A percentile compares a stretch with the other conserved stretches of the same genome.
These are phyloP conservation scores for Phylloscopus whistleri DNA, from an alignment of 2,113 vertebrate genomes.

Conservation along the genomic window DNA sequence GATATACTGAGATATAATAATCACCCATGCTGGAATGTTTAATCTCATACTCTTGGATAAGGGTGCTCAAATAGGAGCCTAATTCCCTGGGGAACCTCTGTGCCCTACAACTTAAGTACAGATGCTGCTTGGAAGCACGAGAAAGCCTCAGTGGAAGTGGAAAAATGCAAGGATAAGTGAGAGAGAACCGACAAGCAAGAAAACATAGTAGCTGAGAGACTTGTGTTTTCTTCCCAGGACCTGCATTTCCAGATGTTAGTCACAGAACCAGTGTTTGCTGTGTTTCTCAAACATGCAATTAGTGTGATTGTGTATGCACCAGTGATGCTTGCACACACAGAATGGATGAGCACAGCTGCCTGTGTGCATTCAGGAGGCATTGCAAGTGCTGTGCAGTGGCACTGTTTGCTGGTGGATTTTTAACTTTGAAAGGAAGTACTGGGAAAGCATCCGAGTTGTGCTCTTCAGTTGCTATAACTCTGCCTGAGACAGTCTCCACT, in stretches of 20 bases:
- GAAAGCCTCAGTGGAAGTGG: background rate
- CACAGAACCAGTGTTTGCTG: background rate
- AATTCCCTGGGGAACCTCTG: background rate
- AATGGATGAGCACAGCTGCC: background rate
- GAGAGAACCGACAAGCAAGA: background rate
- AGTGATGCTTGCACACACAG: background rate
- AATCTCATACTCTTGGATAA: background rate
- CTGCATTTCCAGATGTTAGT: background rate
- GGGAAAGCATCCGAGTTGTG: background rate
- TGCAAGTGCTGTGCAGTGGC: background rate
- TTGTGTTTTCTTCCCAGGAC: background rate
- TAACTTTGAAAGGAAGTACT: background rate
- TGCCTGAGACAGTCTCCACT: background rate
- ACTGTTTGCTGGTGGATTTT: background rate
- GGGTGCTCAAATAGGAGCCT: background rate
- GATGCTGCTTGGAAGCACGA: rapidly evolving
- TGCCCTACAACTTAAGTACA: background rate
- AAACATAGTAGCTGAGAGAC: background rate
- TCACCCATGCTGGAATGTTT: background rate
- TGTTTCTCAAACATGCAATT: constrained; percentile 9
- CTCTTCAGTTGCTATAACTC: background rate
- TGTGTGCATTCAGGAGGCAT: background rate
- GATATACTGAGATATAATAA: background rate
- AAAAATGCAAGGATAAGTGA: background rate
- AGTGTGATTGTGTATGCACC: background rate